These are phyloP conservation scores for Plectus sambesii DNA, from an alignment of 1,140 invertebrate genomes.

Conservation along the genomic window DNA sequence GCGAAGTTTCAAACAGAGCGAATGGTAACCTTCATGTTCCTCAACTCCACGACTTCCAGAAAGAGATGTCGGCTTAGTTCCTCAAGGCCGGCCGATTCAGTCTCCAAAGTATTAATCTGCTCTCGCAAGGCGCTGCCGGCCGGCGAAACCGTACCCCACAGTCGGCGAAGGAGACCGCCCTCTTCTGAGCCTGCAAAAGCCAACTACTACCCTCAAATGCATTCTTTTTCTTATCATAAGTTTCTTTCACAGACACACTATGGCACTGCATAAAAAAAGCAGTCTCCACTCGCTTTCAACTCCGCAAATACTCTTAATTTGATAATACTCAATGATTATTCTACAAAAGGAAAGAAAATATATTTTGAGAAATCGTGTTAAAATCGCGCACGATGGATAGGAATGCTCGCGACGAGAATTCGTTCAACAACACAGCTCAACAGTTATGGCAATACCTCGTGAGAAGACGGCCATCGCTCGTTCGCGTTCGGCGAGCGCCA, in stretches of 20 bases:
- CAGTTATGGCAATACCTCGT: not conserved
- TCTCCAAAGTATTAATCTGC: slow-evolving; percentile 57
- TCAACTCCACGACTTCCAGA: slow-evolving; percentile 82
- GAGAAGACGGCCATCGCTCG: slow-evolving; percentile 31
- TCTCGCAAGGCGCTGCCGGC: slow-evolving; percentile 19
- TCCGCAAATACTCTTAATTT: no score
- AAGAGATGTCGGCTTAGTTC: slow-evolving; percentile 86
- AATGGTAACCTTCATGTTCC: slow-evolving; percentile 66
- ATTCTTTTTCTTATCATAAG: no score
- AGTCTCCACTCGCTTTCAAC: no score
- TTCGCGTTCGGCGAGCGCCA: slow-evolving; percentile 32
- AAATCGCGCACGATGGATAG: no score
- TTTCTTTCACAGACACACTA: no score
- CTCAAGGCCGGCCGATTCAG: slow-evolving; percentile 75
- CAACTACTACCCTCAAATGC: no score
- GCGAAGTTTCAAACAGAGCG: no score
- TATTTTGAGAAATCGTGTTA: no score
- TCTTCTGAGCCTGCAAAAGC: slow-evolving; percentile 13
- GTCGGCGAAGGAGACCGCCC: slow-evolving; percentile 30
- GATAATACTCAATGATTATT: no score
- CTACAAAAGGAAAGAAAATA: no score
- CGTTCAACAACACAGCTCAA: slow-evolving; percentile 3
- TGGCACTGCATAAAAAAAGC: no score
- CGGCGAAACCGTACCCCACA: slow-evolving; percentile 29
- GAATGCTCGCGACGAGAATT: not conserved